phyloP scores from a whole-genome alignment of 2,888 invertebrate species.

The Eilema griseolum region DNA sequence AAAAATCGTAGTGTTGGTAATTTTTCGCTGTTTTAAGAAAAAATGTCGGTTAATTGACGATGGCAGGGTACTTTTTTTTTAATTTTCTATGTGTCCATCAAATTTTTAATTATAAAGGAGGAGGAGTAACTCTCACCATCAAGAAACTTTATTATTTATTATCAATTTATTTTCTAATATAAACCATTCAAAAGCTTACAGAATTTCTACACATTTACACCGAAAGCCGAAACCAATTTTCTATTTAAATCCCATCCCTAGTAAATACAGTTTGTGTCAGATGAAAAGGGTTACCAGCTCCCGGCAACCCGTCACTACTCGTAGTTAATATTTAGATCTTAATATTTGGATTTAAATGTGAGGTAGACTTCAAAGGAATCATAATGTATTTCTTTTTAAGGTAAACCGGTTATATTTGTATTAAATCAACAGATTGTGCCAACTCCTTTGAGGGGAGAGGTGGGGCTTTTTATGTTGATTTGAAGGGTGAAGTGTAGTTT shows the following conservation, averaged over 20 bases:
- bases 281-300: conserved; percentile 47
- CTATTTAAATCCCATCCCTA: conserved; percentile 30
- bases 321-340: conserved; percentile 40
- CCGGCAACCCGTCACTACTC: conserved; percentile 38
- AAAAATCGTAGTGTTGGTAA: no score
- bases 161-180: no score
- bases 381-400: not conserved
- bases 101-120: no score
- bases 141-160: no score
- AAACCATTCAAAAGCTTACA: not conserved
- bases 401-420: not conserved
- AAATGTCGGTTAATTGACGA: no score
- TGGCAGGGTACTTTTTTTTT: no score
- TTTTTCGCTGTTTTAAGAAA: no score
- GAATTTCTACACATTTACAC: not conserved
- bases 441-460: not conserved
- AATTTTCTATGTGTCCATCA: no score
- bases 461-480: not conserved
- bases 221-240: conserved; percentile 31
- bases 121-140: no score
- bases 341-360: conserved; percentile 35
- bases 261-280: conserved; percentile 33
- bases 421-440: not conserved
- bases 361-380: conserved; percentile 3
- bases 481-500: not conserved